Percentiles rank a stretch among this genome's conserved stretches.
Evolutionary conservation across 1,140 invertebrate species (phyloP).

Genomic region (Calycopis cecrops): DNA sequence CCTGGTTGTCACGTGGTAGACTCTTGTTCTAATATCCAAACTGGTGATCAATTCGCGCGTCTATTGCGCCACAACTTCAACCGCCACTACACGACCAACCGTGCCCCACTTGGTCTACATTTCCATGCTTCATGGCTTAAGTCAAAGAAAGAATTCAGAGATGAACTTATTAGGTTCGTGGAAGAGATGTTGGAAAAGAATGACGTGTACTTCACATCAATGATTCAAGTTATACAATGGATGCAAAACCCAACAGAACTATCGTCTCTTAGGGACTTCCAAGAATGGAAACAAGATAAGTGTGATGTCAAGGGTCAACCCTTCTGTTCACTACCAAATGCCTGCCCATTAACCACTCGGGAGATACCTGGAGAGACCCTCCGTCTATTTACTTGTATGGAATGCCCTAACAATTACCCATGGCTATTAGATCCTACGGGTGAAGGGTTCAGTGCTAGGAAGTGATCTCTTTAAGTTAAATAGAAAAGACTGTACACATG

Average conservation of each 20-base stretch:
- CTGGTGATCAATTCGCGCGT: slow-evolving; percentile 90
- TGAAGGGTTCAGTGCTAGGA: slow-evolving; percentile 91
- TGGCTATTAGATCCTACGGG: slow-evolving; percentile 96
- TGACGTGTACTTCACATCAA: slow-evolving; percentile 96
- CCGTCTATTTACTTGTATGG: slow-evolving; percentile 95
- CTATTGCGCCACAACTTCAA: slow-evolving; percentile 95
- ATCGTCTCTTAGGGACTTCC: slow-evolving; percentile 90
- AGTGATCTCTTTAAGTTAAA: slow-evolving; percentile 76
- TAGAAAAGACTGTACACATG: slow-evolving; percentile 71
- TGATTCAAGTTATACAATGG: slow-evolving; percentile 97
- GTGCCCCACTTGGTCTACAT: slow-evolving; percentile 94
- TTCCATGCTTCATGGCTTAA: slow-evolving; percentile 97
- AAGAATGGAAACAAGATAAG: slow-evolving; percentile 94
- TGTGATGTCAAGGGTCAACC: slow-evolving; percentile 96
- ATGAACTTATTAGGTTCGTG: slow-evolving; percentile 94
- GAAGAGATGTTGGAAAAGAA: slow-evolving; percentile 93
- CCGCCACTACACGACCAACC: slow-evolving; percentile 93
- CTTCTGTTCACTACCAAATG: slow-evolving; percentile 93
- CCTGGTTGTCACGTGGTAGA: slow-evolving; percentile 96
- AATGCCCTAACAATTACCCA: slow-evolving; percentile 96
- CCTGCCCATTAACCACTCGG: slow-evolving; percentile 90
- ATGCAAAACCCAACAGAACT: slow-evolving; percentile 96
- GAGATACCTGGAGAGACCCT: slow-evolving; percentile 95
- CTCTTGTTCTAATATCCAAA: slow-evolving; percentile 94
- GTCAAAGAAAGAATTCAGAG: slow-evolving; percentile 94